A percentile compares a stretch with the other conserved stretches of the same genome.
Evolutionary conservation across 2,797 vertebrate genomes (phyloP).

Genomic region (Anomalospiza imberbis): DNA sequence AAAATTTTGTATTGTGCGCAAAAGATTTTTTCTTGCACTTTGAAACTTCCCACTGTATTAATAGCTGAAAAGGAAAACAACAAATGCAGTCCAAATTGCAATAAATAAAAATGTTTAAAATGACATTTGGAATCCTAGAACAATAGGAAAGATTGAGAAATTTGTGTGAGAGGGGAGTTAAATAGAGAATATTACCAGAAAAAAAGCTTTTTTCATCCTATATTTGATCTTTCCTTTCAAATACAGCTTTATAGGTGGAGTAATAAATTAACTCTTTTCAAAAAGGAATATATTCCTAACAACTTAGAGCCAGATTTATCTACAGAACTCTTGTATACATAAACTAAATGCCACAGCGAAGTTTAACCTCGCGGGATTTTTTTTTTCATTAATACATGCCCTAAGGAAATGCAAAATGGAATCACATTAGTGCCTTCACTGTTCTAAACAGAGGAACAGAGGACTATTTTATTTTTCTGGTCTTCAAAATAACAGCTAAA

Average conservation of each 20-base stretch:
- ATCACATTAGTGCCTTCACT: neutral
- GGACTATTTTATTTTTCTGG: neutral
- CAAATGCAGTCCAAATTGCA: constrained; percentile 42
- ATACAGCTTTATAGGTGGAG: constrained; percentile 15
- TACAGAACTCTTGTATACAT: constrained; percentile 10
- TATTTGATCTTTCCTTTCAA: constrained; percentile 32
- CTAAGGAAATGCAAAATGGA: neutral
- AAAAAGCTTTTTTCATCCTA: constrained; percentile 21
- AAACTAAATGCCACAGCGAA: constrained; percentile 13
- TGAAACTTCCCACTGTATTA: constrained; percentile 17
- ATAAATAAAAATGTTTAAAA: constrained; percentile 53
- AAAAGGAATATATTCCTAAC: constrained; percentile 13
- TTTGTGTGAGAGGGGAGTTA: constrained; percentile 6
- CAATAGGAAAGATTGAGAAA: constrained; percentile 17
- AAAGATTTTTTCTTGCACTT: constrained; percentile 34
- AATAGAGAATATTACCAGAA: neutral
- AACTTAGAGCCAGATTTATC: constrained; percentile 32
- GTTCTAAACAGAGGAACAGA: neutral
- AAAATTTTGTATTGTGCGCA: constrained; percentile 8
- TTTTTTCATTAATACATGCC: neutral
- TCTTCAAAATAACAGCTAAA: neutral
- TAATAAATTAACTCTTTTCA: constrained; percentile 38
- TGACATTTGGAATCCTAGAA: constrained; percentile 36
- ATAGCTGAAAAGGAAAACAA: constrained; percentile 61
- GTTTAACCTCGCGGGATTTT: neutral